Percentiles rank a stretch among this genome's conserved stretches.
Conservation (phyloP, 2,797 vertebrate genomes). For the Gila robusta region DNA sequence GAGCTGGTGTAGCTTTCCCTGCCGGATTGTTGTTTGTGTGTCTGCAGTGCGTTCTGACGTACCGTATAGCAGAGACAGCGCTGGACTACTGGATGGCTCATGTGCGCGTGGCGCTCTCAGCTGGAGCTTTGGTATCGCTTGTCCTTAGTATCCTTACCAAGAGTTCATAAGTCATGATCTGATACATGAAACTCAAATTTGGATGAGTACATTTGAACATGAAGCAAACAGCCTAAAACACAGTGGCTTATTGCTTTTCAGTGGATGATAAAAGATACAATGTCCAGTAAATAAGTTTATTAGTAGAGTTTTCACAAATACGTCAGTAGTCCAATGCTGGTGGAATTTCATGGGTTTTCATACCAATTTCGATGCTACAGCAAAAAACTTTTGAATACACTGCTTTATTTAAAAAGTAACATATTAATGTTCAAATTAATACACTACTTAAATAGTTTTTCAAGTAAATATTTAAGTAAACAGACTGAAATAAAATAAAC, state of each 20-base stretch:
- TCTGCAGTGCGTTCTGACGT: constrained; percentile 90
- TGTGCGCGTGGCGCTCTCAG: constrained; percentile 84
- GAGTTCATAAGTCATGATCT: neutral
- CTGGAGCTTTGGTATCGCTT: constrained; percentile 86
- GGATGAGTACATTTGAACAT: neutral
- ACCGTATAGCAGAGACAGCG: constrained; percentile 83
- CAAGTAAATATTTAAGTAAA: neutral
- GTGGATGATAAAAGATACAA: neutral
- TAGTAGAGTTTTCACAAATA: neutral
- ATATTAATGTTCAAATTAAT: neutral
- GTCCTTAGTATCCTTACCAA: constrained; percentile 90
- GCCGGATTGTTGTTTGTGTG: constrained; percentile 91
- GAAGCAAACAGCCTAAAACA: neutral
- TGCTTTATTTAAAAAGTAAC: neutral
- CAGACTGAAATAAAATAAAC: neutral
- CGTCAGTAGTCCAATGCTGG: neutral
- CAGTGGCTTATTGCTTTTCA: neutral
- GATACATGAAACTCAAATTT: neutral
- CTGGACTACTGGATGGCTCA: constrained; percentile 92
- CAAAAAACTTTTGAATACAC: neutral
- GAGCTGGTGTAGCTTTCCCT: constrained; percentile 89
- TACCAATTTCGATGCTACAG: neutral
- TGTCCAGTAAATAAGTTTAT: neutral
- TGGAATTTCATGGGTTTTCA: neutral
- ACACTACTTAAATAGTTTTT: neutral